These are phyloP conservation scores for Chaetodon trifascialis DNA, from an alignment of 2,113 vertebrate genomes.

Conservation along the genomic window DNA sequence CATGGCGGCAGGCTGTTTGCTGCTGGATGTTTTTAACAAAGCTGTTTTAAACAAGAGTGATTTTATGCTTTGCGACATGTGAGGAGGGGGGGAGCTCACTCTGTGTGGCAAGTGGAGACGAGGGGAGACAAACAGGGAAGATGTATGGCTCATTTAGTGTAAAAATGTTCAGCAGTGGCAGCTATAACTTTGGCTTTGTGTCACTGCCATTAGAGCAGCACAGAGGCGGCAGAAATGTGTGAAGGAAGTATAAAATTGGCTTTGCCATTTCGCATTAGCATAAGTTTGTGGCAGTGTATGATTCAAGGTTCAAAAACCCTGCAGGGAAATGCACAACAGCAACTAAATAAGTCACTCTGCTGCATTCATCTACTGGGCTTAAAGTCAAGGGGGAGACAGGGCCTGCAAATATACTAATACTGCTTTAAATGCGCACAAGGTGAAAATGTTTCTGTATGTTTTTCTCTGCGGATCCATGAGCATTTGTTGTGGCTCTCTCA, in stretches of 20 bases:
- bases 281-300: background rate
- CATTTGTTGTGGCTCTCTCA: conserved; percentile 5
- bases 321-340: conserved; percentile 1
- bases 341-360: background rate
- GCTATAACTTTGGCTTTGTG: conserved; percentile 41
- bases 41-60: conserved; percentile 43
- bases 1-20: conserved; percentile 50
- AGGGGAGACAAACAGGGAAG: conserved; percentile 7
- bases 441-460: conserved; percentile 2
- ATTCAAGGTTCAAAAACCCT: conserved; percentile 29
- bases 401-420: background rate
- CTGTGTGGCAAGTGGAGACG: background rate
- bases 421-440: background rate
- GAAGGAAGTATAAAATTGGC: conserved; percentile 43
- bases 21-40: conserved; percentile 57
- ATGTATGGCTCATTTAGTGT: conserved; percentile 25
- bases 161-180: conserved; percentile 10
- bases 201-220: conserved; percentile 32
- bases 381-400: conserved; percentile 24
- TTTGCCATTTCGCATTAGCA: conserved; percentile 49
- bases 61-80: conserved; percentile 52
- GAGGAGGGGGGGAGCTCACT: background rate
- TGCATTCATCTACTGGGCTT: conserved; percentile 31
- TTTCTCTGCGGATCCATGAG: background rate
- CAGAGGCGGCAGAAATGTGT: conserved; percentile 9